Evolutionary conservation across 2,888 invertebrate genomes (phyloP).

Genomic region (Cosmorhoe ocellata): DNA sequence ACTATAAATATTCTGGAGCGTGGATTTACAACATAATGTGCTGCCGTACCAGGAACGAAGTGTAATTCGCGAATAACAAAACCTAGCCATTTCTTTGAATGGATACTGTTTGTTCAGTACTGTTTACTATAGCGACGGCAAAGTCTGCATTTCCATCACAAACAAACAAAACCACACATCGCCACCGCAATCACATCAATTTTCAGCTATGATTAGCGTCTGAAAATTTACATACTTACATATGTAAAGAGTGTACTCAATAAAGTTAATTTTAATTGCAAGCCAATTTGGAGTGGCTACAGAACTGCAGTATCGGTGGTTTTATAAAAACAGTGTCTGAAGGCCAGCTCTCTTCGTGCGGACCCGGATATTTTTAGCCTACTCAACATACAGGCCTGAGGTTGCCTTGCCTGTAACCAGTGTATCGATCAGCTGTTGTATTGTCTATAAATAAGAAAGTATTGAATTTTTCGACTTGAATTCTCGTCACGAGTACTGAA

Average conservation of each 20-base stretch:
- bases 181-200: too few relatives aligned
- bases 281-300: neutral
- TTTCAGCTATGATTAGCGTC: too few relatives aligned
- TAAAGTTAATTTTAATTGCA: conserved; percentile 1
- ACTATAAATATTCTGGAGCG: conserved; percentile 12
- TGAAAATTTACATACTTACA: too few relatives aligned
- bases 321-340: conserved; percentile 41
- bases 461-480: conserved; percentile 9
- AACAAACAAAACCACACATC: too few relatives aligned
- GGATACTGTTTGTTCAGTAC: too few relatives aligned
- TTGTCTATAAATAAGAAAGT: conserved; percentile 26
- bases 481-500: conserved; percentile 1
- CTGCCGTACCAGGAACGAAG: conserved; percentile 1
- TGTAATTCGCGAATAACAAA: conserved; percentile 8
- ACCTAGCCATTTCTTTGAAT: neutral
- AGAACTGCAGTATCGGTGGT: conserved; percentile 25
- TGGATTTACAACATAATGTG: conserved; percentile 9
- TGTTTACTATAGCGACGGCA: too few relatives aligned
- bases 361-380: conserved; percentile 47
- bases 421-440: conserved; percentile 29
- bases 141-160: too few relatives aligned
- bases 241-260: neutral
- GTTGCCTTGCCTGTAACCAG: conserved; percentile 17
- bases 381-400: conserved; percentile 23
- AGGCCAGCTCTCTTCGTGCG: conserved; percentile 45